Conservation (phyloP, 1,140 invertebrate genomes). For the Potamilus streckersoni region DNA sequence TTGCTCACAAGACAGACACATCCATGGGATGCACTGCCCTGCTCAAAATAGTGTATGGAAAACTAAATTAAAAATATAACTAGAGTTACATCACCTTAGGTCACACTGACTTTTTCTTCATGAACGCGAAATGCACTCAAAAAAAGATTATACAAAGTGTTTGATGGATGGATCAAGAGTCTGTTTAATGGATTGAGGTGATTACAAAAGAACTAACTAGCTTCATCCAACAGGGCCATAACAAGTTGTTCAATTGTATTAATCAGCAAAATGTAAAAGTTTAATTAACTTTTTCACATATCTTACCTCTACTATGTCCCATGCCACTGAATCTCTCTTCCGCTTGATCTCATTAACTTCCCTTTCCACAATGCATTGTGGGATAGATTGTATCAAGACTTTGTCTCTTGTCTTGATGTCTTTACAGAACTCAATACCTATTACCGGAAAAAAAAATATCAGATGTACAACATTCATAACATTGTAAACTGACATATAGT, state of each 20-base stretch:
- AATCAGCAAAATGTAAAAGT: neutral
- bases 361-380: conserved; percentile 47
- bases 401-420: conserved; percentile 30
- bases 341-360: conserved; percentile 46
- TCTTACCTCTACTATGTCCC: conserved; percentile 50
- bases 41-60: too few relatives aligned
- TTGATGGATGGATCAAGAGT: too few relatives aligned
- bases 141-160: too few relatives aligned
- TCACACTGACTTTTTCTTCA: too few relatives aligned
- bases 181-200: too few relatives aligned
- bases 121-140: too few relatives aligned
- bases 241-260: neutral
- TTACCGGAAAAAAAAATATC: neutral
- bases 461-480: neutral
- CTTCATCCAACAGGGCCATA: too few relatives aligned
- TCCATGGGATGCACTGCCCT: too few relatives aligned
- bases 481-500: neutral
- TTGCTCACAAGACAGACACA: too few relatives aligned
- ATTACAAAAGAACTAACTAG: too few relatives aligned
- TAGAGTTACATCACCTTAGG: too few relatives aligned
- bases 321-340: conserved; percentile 36
- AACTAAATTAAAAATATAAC: too few relatives aligned
- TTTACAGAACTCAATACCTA: conserved; percentile 46
- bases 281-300: neutral
- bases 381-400: conserved; percentile 41